Percentiles rank a stretch among this genome's conserved stretches.
These are phyloP conservation scores for Cynaeus angustus DNA, from an alignment of 2,888 invertebrate species.

Conservation along the genomic window DNA sequence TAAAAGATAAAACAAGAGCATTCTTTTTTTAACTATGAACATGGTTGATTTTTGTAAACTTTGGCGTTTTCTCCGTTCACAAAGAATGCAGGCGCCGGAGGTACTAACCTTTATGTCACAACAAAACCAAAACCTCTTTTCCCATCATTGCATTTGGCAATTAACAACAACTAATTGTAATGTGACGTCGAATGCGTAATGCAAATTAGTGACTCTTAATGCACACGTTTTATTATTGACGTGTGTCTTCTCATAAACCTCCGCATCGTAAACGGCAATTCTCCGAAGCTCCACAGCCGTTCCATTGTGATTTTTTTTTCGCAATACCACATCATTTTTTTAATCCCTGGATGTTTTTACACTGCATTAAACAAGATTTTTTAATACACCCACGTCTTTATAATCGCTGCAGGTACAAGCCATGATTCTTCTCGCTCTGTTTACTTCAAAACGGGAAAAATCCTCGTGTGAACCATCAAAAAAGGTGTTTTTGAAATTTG, in stretches of 20 bases:
- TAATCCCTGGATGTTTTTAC: constrained; percentile 52
- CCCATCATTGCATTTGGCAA: constrained; percentile 51
- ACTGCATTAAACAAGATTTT: constrained; percentile 56
- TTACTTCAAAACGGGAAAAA: constrained; percentile 49
- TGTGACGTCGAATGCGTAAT: constrained; percentile 69
- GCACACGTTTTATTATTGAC: constrained; percentile 62
- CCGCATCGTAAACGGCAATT: constrained; percentile 62
- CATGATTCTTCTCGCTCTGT: constrained; percentile 50
- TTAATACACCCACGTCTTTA: constrained; percentile 52
- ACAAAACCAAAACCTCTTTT: constrained; percentile 12
- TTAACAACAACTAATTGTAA: constrained; percentile 65
- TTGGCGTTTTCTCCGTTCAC: no score
- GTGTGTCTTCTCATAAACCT: constrained; percentile 63
- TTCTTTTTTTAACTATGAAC: no score
- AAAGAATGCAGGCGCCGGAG: constrained; percentile 9
- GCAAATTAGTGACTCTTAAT: constrained; percentile 64
- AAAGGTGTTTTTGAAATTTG: constrained; percentile 9
- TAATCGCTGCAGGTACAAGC: constrained; percentile 40
- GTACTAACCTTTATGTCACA: not conserved
- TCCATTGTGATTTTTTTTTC: constrained; percentile 48
- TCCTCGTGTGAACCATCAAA: constrained; percentile 42
- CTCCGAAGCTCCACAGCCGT: constrained; percentile 57
- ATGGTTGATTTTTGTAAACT: no score
- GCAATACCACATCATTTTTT: constrained; percentile 43
- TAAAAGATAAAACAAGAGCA: no score